Evolutionary conservation across 2,797 vertebrate species (phyloP), one percentile per base, ranked within the genome.

Genomic region (Anas bernieri): DNA sequence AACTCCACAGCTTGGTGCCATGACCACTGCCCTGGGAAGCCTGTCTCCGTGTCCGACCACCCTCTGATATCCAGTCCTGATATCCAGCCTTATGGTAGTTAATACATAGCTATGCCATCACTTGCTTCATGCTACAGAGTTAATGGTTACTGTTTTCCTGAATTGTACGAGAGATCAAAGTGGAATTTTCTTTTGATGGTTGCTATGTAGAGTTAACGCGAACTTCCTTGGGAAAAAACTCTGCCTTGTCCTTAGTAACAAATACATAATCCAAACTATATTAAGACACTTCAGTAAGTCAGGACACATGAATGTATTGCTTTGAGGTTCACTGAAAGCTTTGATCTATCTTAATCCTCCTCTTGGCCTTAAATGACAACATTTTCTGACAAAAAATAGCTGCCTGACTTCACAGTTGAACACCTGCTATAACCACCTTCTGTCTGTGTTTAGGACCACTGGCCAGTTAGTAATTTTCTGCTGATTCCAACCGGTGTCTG

Each of bases 11-110:
- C 48, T 50, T 5, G 7, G 48, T 50, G 48, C 23, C 48, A 50
- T 50, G 48, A 50, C 48, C 48, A 25, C 48, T 50, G 7, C 23
- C 48, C 48, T 50, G 48, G 23, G 48, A 23, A 50, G 48, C 48
- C 48, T 25, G 48, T 25, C 12, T 13, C 48, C 13, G 48, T 25
- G 23, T 13, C 48, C 23, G 12, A 48, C 48, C 48, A 48, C 23
- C 23, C 48, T 48, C 45, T 22, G 45, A 46, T 46, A 46, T 12
- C 45, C 45, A 46, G 45, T 46, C 45, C 48, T 25, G 23, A 50
- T 50, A 50, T 5, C 48, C 23, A 25, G 23, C 13, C 48, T 25
- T 25, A 2, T 0, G 2, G 6, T 15, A 68, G 8, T 46, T 63
- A 43, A 54, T 50, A 62, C 4, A 7, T 20, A n/a, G 22, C 25